These are phyloP conservation scores for Xiphias gladius DNA, from an alignment of 2,113 vertebrate genomes.

Conservation along the genomic window DNA sequence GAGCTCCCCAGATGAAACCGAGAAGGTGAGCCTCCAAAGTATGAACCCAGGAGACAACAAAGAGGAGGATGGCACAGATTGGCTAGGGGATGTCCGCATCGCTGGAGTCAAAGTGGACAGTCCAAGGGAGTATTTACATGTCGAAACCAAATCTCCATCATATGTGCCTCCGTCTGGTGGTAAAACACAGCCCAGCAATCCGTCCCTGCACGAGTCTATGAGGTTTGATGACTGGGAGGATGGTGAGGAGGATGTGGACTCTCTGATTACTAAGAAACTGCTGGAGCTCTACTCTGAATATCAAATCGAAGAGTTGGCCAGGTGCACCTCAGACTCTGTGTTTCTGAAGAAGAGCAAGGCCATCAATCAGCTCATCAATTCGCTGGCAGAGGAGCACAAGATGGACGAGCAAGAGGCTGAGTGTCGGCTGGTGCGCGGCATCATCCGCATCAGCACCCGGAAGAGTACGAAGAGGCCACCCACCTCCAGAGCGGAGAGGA, in stretches of 20 bases:
- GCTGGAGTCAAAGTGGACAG: slow-evolving; percentile 75
- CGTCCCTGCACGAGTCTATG: slow-evolving; percentile 80
- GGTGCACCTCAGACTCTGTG: slow-evolving; percentile 94
- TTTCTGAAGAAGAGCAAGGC: slow-evolving; percentile 94
- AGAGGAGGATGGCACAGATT: slow-evolving; percentile 82
- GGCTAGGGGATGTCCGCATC: slow-evolving; percentile 89
- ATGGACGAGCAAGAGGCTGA: slow-evolving; percentile 94
- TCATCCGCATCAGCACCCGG: slow-evolving; percentile 96
- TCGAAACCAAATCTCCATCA: slow-evolving; percentile 59
- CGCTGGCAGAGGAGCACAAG: slow-evolving; percentile 81
- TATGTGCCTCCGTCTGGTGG: not conserved
- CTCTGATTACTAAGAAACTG: slow-evolving; percentile 94
- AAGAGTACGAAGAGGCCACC: slow-evolving; percentile 79
- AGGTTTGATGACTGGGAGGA: slow-evolving; percentile 87
- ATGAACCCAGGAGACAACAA: slow-evolving; percentile 48
- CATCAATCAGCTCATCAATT: slow-evolving; percentile 95
- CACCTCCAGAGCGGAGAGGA: slow-evolving; percentile 75
- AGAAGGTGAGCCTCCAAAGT: slow-evolving; percentile 65
- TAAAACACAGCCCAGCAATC: slow-evolving; percentile 77
- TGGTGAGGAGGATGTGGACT: slow-evolving; percentile 89
- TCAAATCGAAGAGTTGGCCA: slow-evolving; percentile 96
- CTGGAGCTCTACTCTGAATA: slow-evolving; percentile 96
- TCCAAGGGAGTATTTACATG: slow-evolving; percentile 82
- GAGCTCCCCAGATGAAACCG: slow-evolving; percentile 71
- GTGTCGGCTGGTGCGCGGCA: slow-evolving; percentile 92